Base-by-base conservation (phyloP, 2,888 invertebrate genomes). In the Elgonia sp. region DNA sequence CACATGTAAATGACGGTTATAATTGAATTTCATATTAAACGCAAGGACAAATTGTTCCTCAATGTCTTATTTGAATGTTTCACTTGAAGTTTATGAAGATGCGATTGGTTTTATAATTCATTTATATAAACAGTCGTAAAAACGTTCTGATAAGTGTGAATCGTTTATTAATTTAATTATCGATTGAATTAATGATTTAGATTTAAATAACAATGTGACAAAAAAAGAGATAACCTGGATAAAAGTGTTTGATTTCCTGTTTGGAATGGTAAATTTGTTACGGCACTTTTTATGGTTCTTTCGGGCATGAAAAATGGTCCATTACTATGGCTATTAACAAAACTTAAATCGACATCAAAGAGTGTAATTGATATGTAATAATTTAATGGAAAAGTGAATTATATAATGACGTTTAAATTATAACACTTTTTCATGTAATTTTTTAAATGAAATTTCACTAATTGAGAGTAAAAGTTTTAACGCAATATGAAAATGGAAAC, bases 21-120 rank as follows among this genome's bases (percentile, higher is more conserved):
- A 80, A 80, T 75, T 85, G 85, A 85, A 85, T 73, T 75, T 80
- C 80, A 75, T 80, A 85, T 85, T 70, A 67, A 80, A 85, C 50
- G 69, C 85, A 80, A 80, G 85, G 85, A 79, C 75, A 57, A 80
- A 85, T 73, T 60, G 50, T 69, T 75, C 67, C 20, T 60, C 80
- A 69, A 77, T 77, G 70, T 81, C 72, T 83, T 18, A 37, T 21
- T 67, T 67, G 16, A 55, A 83, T 67, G 65, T 50, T 75, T 83
- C 50, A 67, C 46, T 75, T 57, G n/a, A 37, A 29, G 29, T 65
- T 20, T 9, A 75, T 40, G 21, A 75, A 85, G 67, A 79, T 76
- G 63, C 16, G 12, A 55, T 67, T 55, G 60, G 8, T n/a, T 39
- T 8, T n/a, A 29, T 80, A 81, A 72, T 81, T 63, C 9, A 62